A percentile compares a stretch with the other conserved stretches of the same genome.
These are phyloP conservation scores for Himalopsyche anomala DNA, from an alignment of 2,888 invertebrate genomes.

Conservation along the genomic window DNA sequence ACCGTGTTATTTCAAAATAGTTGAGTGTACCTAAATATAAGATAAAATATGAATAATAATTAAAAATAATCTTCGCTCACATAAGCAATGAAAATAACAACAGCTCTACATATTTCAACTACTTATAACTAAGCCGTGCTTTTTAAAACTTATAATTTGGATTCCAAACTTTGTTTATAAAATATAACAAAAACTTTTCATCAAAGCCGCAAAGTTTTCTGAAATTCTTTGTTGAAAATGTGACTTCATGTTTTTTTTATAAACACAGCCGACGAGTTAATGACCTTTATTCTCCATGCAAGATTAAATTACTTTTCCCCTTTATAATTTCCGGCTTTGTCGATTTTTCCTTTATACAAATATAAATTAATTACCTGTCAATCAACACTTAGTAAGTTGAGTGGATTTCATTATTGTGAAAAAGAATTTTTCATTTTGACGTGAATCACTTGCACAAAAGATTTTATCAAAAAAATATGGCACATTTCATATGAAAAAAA, in stretches of 20 bases:
- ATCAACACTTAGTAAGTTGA: conserved; percentile 40
- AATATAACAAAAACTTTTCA: conserved; percentile 3
- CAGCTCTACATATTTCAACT: not conserved
- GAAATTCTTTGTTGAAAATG: conserved; percentile 1
- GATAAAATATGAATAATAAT: no score
- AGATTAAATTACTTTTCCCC: conserved; percentile 40
- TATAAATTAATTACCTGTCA: conserved; percentile 43
- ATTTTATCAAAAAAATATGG: no score
- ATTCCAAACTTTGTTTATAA: not conserved
- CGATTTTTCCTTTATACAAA: conserved; percentile 34
- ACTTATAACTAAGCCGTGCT: not conserved
- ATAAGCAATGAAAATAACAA: no score
- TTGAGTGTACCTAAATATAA: no score
- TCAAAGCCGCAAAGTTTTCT: conserved; percentile 11
- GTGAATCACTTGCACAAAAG: no score
- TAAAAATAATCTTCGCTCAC: no score
- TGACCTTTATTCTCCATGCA: conserved; percentile 39
- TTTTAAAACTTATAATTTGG: conserved; percentile 39
- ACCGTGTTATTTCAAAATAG: no score
- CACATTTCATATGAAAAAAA: no score
- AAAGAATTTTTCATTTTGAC: not conserved
- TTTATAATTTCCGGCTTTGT: conserved; percentile 32
- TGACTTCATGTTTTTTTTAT: conserved; percentile 14
- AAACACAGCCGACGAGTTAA: not conserved
- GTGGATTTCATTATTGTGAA: not conserved